Evolutionary conservation across 2,888 invertebrate species (phyloP).

Genomic region (Yponomeuta evonymella): DNA sequence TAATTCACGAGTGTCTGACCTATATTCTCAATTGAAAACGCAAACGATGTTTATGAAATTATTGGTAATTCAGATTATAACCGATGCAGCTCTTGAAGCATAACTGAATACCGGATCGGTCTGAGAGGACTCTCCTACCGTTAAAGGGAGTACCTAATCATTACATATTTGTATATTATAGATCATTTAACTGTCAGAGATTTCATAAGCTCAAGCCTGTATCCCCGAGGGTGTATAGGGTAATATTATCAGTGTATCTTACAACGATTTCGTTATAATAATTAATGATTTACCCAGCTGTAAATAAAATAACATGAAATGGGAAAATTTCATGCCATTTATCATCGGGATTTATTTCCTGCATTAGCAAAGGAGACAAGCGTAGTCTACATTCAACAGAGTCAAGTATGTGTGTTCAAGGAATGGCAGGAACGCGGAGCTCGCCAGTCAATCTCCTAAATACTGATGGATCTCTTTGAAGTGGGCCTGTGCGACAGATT

Average conservation of each 20-base stretch:
- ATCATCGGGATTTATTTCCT: too few species aligned
- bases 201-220: too few species aligned
- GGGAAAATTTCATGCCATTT: too few species aligned
- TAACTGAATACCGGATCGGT: background rate
- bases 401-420: background rate
- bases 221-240: too few species aligned
- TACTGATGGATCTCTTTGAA: constrained; percentile 71
- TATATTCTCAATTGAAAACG: background rate
- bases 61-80: background rate
- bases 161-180: too few species aligned
- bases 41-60: background rate
- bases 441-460: constrained; percentile 50
- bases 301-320: too few species aligned
- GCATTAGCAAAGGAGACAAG: too few species aligned
- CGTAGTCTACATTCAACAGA: background rate
- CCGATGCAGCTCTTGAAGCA: background rate
- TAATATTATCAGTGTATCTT: too few species aligned
- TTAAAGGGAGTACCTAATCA: background rate
- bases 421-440: background rate
- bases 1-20: background rate
- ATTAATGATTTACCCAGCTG: too few species aligned
- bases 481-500: constrained; percentile 52
- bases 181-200: too few species aligned
- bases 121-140: background rate
- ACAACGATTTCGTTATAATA: too few species aligned